Evolutionary conservation across 1,140 invertebrate species (phyloP), one percentile per base, ranked within the genome.

Genomic region (Temnothorax nylanderi): DNA sequence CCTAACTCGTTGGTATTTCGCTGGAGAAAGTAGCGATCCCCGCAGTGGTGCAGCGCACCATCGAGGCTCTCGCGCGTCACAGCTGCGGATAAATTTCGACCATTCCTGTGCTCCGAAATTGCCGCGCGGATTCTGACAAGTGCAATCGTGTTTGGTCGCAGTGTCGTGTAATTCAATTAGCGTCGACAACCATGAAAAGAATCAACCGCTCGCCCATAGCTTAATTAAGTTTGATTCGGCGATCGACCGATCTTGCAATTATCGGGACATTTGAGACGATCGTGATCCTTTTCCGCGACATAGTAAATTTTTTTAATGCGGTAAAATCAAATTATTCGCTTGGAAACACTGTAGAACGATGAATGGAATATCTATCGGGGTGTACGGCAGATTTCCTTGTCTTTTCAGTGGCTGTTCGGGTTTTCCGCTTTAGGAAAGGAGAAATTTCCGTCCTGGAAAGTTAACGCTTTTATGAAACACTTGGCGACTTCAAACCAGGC

Each of bases 1-100:
- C 89, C 89, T 92, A 94, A 94, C 94, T 93, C 92, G 92, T 94
- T 93, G 93, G 93, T 94, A 94, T 95, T 95, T 95, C 93, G 93
- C 93, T 92, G 91, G 94, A 94, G 94, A 94, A 95, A 95, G 94
- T 94, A 93, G 92, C 89, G 87, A 91, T 91, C 84, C 85, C 87
- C 87, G 51, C 65, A 58, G 49, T 49, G 65, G 65, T 58, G 84
- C 51, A 32, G 77, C 67, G 49, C 78, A 56, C 62, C 49, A 32
- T 41, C 77, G 86, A 74, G 77, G 77, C 77, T 91, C 89, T 90
- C 91, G 77, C 85, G 85, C 56, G 88, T 71, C 88, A 84, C 88
- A 87, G 86, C 86, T 89, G 87, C 81, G 86, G 72, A 89, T 87
- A 85, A 78, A 89, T 85, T 87, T 75, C 54, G 76, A 47, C 54